phyloP scores from a whole-genome alignment of 2,888 invertebrate species.

The Halictus quadricinctus region DNA sequence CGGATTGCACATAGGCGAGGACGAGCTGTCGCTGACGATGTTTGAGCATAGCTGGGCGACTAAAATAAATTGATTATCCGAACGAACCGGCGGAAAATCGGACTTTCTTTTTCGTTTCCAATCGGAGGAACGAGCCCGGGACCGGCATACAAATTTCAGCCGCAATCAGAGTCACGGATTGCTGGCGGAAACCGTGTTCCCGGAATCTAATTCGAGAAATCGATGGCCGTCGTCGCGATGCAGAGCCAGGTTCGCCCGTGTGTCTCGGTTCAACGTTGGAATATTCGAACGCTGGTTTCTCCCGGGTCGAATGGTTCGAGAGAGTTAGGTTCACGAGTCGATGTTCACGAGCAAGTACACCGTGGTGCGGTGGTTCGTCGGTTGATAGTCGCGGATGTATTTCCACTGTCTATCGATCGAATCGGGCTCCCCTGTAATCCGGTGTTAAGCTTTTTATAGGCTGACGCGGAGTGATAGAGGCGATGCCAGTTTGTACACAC shows the following conservation, averaged over 20 bases:
- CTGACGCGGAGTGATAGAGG: constrained; percentile 39
- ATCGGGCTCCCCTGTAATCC: constrained; percentile 39
- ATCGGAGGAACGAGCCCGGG: background rate
- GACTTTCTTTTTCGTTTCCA: background rate
- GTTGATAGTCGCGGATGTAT: constrained; percentile 40
- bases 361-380: background rate
- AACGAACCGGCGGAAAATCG: background rate
- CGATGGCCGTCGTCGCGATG: constrained; percentile 22
- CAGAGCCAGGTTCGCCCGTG: background rate
- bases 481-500: constrained; percentile 44
- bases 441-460: constrained; percentile 58
- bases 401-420: constrained; percentile 57
- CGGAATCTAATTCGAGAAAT: constrained; percentile 39
- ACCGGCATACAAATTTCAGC: background rate
- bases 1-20: too few species aligned
- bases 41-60: background rate
- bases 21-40: background rate
- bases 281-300: constrained; percentile 42
- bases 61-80: background rate
- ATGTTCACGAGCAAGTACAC: background rate
- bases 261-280: constrained; percentile 21
- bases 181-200: constrained; percentile 18
- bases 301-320: constrained; percentile 1
- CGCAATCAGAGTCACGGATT: background rate
- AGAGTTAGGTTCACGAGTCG: background rate